Evolutionary conservation across 2,888 invertebrate genomes (phyloP).

Genomic region (Ophraella communa): DNA sequence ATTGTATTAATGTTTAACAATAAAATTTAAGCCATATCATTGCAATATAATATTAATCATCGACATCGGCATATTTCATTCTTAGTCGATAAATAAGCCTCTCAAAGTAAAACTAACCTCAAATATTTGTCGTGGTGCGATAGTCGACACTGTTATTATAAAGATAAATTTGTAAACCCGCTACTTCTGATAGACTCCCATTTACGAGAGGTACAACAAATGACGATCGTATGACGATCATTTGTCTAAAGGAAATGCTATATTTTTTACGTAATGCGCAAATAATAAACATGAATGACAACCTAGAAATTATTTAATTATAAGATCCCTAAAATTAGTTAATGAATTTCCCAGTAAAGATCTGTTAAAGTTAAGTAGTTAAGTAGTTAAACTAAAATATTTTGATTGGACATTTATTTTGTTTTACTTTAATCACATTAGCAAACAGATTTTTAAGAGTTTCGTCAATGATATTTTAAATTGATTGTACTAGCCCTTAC

Average conservation of each 20-base stretch:
- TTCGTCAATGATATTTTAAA: constrained; percentile 24
- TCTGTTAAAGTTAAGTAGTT: too few species aligned
- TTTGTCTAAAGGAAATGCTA: constrained; percentile 49
- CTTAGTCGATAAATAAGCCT: not conserved
- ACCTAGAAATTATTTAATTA: too few species aligned
- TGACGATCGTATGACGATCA: constrained; percentile 47
- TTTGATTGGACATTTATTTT: not conserved
- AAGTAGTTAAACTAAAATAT: not conserved
- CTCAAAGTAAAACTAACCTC: not conserved
- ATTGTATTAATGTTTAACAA: too few species aligned
- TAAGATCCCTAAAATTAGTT: not conserved
- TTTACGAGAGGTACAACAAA: constrained; percentile 54
- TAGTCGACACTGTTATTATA: constrained; percentile 48
- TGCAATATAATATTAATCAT: too few species aligned
- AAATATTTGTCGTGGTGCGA: constrained; percentile 29
- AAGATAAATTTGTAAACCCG: constrained; percentile 54
- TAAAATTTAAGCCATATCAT: too few species aligned
- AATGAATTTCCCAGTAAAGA: too few species aligned
- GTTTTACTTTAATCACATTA: not conserved
- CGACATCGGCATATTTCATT: not conserved
- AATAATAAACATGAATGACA: constrained; percentile 22
- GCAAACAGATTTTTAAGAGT: constrained; percentile 5
- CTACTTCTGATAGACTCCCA: constrained; percentile 55
- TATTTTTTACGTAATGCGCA: constrained; percentile 27
- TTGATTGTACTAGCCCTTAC: too few species aligned